Base-by-base conservation (phyloP, 2,797 vertebrate genomes). In the Galaxias olidus region DNA sequence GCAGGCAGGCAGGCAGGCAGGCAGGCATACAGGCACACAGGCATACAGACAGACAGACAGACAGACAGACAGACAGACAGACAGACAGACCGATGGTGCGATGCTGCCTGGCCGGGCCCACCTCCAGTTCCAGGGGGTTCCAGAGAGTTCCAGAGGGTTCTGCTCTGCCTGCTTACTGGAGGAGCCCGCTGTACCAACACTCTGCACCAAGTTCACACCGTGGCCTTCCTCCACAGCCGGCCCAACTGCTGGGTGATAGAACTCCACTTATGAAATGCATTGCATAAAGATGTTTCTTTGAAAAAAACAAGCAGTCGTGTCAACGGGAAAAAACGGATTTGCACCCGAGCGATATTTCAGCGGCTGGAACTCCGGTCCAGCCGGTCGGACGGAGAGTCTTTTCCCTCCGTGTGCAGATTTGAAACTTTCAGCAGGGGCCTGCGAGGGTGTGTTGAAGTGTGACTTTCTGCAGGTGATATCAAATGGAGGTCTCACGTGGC, bases 401-500 rank as follows among this genome's bases (percentile, higher is more conserved):
- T 30, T 30, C 30, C 30, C 19, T 47, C 55, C 55, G 10, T 56
- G n/a, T 46, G 17, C 15, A 15, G 46, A 66, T 66, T 59, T 41
- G 11, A 47, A 47, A 11, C 58, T 66, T 40, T n/a, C 42, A 46
- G 53, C 64, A 68, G 47, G 14, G n/a, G 5, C 9, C 14, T 15
- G 13, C 42, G 59, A 30, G 54, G 62, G 65, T 61, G 47, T 72
- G 72, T 48, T 69, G 63, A 74, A 69, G 55, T 56, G 64, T 69
- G 65, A 61, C 73, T 76, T 54, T 70, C 40, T 44, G 63, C 30
- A 53, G 63, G 65, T 57, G 54, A 66, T 71, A 68, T 75, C 56
- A 61, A 72, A 59, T 59, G 59, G 47, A 62, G 61, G 55, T 75
- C 66, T 73, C 67, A 65, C 52, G 72, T 63, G 59, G 67, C 65